Evolutionary conservation across 2,888 invertebrate genomes (phyloP), one percentile per base, ranked within the genome.

Genomic region (Drosophila anomelani): DNA sequence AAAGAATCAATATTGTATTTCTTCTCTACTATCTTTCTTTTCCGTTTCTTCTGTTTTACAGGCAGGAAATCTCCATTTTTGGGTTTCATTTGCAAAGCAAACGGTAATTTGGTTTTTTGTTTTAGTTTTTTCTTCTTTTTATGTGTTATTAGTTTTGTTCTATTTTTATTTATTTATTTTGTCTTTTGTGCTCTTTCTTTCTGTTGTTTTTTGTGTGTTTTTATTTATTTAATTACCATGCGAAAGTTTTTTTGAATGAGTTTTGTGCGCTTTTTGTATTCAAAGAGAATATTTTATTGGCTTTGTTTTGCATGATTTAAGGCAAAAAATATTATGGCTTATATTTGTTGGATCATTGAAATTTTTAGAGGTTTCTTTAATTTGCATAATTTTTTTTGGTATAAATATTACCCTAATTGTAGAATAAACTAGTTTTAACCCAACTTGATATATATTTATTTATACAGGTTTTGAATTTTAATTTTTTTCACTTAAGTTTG

Each of bases 1-100:
- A 32, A 44, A 54, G 46, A 63, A 55, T 57, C 57, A 69, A 47
- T 77, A 61, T 73, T 67, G 73, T 75, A 67, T 58, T 61, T 74
- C 72, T 67, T 64, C 72, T 79, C 66, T 77, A 62, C 71, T 77
- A 72, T 76, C 74, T 86, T 60, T 85, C 79, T 87, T 85, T 70
- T 88, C 75, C 81, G 80, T 80, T 80, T 79, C 71, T 88, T 90
- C 81, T 89, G 90, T 89, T 91, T 91, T 90, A 77, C 91, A 91
- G 91, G 91, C 91, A 91, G 91, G 91, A 91, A 91, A 91, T 91
- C 91, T 83, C 91, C 91, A 85, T 91, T 91, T 91, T 91, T 91
- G 91, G 91, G 91, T 87, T 91, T 91, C 84, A 91, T 90, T 91
- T 91, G 91, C 91, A 91, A 91, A 88, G 85, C 91, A 86, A 91